Evolutionary conservation across 1,140 invertebrate genomes (phyloP).

Genomic region (Orussus abietinus): DNA sequence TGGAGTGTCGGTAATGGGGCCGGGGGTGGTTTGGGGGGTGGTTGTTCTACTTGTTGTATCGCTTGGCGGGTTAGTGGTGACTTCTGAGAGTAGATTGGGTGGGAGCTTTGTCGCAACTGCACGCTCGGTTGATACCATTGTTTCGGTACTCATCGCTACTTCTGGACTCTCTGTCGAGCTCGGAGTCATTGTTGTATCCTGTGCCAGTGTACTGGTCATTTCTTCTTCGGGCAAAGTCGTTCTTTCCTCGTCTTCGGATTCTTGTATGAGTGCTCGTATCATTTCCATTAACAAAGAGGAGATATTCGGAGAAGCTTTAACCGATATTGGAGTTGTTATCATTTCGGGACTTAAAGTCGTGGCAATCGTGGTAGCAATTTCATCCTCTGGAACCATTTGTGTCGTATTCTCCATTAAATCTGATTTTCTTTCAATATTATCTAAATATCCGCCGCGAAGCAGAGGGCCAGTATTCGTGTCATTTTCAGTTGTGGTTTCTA

Average conservation of each 20-base stretch:
- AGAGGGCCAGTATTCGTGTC: no score
- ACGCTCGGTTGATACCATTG: background rate
- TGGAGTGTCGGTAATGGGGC: constrained; percentile 31
- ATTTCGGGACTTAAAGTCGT: no score
- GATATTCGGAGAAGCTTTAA: no score
- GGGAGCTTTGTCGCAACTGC: background rate
- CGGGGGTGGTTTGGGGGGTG: constrained; percentile 18
- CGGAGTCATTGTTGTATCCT: background rate
- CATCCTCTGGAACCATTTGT: background rate
- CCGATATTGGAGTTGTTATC: no score
- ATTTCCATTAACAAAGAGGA: no score
- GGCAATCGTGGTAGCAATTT: background rate
- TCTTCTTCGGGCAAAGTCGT: background rate
- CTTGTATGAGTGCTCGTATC: no score
- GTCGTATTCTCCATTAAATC: background rate
- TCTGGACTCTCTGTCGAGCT: background rate
- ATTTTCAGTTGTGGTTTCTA: no score
- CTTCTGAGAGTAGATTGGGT: background rate
- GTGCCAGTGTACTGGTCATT: background rate
- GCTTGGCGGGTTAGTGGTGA: background rate
- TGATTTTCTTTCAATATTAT: constrained; percentile 1
- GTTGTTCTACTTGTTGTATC: background rate
- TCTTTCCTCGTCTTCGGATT: background rate
- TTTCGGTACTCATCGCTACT: background rate
- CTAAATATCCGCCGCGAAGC: background rate